Evolutionary conservation across 2,113 vertebrate species (phyloP), one percentile per base, ranked within the genome.

Genomic region (Hippocampus comes): DNA sequence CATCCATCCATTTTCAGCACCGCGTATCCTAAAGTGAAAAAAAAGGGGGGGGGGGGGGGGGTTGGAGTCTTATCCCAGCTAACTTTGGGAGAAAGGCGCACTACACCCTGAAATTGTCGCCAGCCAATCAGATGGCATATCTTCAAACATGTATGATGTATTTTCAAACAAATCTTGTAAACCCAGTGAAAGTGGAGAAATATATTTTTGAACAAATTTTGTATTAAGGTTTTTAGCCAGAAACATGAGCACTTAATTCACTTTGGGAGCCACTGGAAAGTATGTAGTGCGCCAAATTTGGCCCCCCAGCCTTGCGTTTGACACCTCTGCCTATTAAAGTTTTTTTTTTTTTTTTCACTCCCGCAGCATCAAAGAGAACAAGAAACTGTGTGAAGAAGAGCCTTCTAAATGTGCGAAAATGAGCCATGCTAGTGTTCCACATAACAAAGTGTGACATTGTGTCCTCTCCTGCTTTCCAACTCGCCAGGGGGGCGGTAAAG

Each of bases 371-470:
- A 20, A n/a, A 38, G 34, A 41, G 61, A 41, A 63, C 7, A 63
- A 7, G 15, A 63, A 63, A 60, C 12, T 1, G 27, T 59, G 56
- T 18, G 27, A 64, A 64, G 20, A 41, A 6, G 38, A 21, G 34
- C 9, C 63, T 42, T 14, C 5, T 23, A 23, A 43, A 65, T 43
- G 59, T 59, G 11, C 65, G 9, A 51, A 63, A 76, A 77, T 71
- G 11, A 68, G 67, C 41, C 46, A 6, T 10, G 41, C 69, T 76
- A 65, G 48, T 77, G 74, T 70, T 82, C 49, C 48, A 60, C 53
- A 23, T 14, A 56, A 55, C 67, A 63, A 67, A 71, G 21, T 12
- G 49, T 71, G 77, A 77, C 78, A 80, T 53, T 71, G 63, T 76
- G 63, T 73, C 64, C 60, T 77, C 72, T 70, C 21, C 66, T 60